Evolutionary conservation across 2,113 vertebrate species (phyloP), one percentile per base, ranked within the genome.

Genomic region (Dromaius novaehollandiae): DNA sequence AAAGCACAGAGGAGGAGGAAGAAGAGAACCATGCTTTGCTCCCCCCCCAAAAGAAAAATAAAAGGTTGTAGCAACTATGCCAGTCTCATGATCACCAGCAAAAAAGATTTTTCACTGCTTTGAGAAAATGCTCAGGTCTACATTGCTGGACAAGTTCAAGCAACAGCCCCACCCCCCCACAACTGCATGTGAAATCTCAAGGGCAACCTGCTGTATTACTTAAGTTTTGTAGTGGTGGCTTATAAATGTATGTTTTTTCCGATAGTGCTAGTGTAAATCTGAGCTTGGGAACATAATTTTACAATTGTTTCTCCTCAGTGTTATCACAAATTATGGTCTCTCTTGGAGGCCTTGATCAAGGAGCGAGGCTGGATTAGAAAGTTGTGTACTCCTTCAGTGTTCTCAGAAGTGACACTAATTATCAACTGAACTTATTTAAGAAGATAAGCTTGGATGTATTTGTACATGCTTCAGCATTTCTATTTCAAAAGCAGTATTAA

Each of bases 291-390:
- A 50, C 44, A 22, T 9, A 1, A 6, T 10, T 16, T 6, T 0
- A 0, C 7, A 1, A 32, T 8, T 26, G 4, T 34, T 15, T 66
- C 24, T 14, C 5, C 17, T 30, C 3, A 1, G 5, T 15, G 6
- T 13, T 7, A 2, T 9, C 16, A 5, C 20, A 0, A 4, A 2
- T 12, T 0, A 56, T 15, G 2, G 22, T 0, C 24, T 2, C 5
- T 7, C 11, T 15, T 6, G 36, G 19, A 0, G 1, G 6, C 24
- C 24, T 5, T 1, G 11, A 0, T 3, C 20, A 2, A n/a, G 5
- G 13, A 15, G 58, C 1, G 0, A 7, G n/a, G 60, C 11, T 4
- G 0, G 2, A 0, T 22, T 2, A n/a, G 28, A 13, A 21, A 7
- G 5, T 3, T 25, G 14, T 2, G 7, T 56, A 30, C 11, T 4